These are phyloP conservation scores for Poeciliopsis occidentalis DNA, from an alignment of 2,113 vertebrate genomes.

Conservation along the genomic window DNA sequence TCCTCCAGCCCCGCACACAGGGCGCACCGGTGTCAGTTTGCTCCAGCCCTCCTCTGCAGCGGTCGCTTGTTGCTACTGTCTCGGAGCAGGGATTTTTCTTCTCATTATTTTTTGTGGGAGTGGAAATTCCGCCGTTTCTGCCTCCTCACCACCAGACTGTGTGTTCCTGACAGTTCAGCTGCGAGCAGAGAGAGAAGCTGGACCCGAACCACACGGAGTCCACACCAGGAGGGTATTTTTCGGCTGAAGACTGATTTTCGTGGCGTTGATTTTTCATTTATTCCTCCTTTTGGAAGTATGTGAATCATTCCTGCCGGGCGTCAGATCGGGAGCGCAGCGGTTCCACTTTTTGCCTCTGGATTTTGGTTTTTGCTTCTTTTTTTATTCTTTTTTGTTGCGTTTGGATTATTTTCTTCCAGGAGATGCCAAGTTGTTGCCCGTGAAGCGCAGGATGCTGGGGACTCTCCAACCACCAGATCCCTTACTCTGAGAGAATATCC, in stretches of 20 bases:
- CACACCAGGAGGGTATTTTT: conserved; percentile 19
- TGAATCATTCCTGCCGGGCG: not conserved
- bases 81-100: conserved; percentile 25
- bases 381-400: conserved; percentile 19
- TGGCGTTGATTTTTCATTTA: not conserved
- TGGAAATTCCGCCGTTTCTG: conserved; percentile 59
- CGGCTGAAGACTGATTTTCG: conserved; percentile 15
- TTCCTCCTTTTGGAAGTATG: conserved; percentile 38
- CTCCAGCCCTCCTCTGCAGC: conserved; percentile 43
- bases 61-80: conserved; percentile 38
- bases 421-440: conserved; percentile 81
- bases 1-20: conserved; percentile 26
- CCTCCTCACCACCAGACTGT: conserved; percentile 21
- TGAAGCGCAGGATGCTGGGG: conserved; percentile 84
- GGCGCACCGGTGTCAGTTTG: conserved; percentile 61
- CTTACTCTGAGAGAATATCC: conserved; percentile 57
- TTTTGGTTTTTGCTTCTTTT: conserved; percentile 1
- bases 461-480: conserved; percentile 75
- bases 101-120: conserved; percentile 46
- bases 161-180: conserved; percentile 40
- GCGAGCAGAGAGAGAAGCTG: conserved; percentile 1
- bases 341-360: conserved; percentile 38
- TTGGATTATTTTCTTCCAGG: conserved; percentile 71
- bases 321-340: conserved; percentile 9
- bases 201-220: conserved; percentile 6